phyloP scores from a whole-genome alignment of 2,888 invertebrate genomes.

The Temnothorax rugatulus region DNA sequence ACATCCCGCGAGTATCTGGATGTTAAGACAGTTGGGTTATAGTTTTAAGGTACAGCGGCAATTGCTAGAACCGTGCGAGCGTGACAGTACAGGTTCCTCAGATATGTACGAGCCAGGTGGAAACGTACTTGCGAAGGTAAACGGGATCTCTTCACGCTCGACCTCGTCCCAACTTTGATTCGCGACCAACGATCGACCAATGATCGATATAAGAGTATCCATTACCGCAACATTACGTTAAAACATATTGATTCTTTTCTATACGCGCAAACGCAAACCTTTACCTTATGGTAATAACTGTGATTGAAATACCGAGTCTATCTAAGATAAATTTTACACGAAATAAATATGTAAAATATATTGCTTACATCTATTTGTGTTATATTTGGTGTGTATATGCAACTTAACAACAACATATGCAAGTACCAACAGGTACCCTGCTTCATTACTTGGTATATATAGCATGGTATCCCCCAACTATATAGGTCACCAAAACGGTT shows the following conservation, averaged over 20 bases:
- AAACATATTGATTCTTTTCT: too few species aligned
- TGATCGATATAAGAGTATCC: slow-evolving; percentile 30
- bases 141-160: slow-evolving; percentile 67
- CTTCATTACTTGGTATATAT: too few species aligned
- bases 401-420: too few species aligned
- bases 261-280: too few species aligned
- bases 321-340: too few species aligned
- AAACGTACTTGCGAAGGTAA: slow-evolving; percentile 71
- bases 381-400: neutral
- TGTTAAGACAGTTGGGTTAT: slow-evolving; percentile 2
- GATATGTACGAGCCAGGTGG: slow-evolving; percentile 59
- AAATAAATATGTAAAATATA: too few species aligned
- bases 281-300: too few species aligned
- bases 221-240: neutral
- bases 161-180: slow-evolving; percentile 54
- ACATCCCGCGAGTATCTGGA: neutral
- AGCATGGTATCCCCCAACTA: too few species aligned
- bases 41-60: slow-evolving; percentile 15
- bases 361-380: too few species aligned
- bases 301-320: too few species aligned
- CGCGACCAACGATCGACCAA: slow-evolving; percentile 50
- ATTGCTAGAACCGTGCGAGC: slow-evolving; percentile 57
- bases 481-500: too few species aligned
- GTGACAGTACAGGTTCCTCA: slow-evolving; percentile 57
- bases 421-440: too few species aligned